Base-by-base conservation (phyloP, 2,888 invertebrate genomes). In the Drosophila yooni region DNA sequence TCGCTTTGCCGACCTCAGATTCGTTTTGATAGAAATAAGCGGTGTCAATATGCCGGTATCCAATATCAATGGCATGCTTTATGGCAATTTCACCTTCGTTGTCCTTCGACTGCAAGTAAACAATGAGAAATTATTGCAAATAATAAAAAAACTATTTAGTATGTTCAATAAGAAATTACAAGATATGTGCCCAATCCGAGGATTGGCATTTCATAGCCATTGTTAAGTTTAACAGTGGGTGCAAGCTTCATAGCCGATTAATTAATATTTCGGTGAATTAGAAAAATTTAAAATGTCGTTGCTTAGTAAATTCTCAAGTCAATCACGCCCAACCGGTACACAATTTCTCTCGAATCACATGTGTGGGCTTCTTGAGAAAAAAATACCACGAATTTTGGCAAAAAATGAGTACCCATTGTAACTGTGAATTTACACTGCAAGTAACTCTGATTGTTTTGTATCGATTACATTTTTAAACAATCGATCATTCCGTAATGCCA, bases 31-130 rank as follows among this genome's bases (percentile, higher is more conserved):
- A 97, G 36, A 95, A 94, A 79, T 94, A 94, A 43, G 96, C 95
- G 83, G 92, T 92, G 38, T 93, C 97, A 73, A 97, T 94, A 88
- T 96, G 96, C 11, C 96, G 94, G 90, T 97, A 97, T 7, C 97
- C 97, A 62, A 94, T 92, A 80, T 96, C 95, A 61, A 97, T 95
- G 2, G 96, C 96, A 89, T 95, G 94, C 86, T 95, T 95, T 0
- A 96, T 95, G 1, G 96, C 96, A 84, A 95, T 94, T 6, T 94
- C 94, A 0, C 95, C 95, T 88, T 95, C 95, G 36, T 95, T 95
- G 36, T 95, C 94, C 81, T 95, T 94, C 0, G 96, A 95, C 96
- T 96, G 81, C 34, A 94, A 92, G 10, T 38, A 33, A 36, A 27
- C 53, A 52, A 43, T 57, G 10, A 36, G 1, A 53, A 54, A 54